Percentiles rank a stretch among this genome's conserved stretches.
Evolutionary conservation across 2,797 vertebrate species (phyloP).

Genomic region (Poecilia picta): DNA sequence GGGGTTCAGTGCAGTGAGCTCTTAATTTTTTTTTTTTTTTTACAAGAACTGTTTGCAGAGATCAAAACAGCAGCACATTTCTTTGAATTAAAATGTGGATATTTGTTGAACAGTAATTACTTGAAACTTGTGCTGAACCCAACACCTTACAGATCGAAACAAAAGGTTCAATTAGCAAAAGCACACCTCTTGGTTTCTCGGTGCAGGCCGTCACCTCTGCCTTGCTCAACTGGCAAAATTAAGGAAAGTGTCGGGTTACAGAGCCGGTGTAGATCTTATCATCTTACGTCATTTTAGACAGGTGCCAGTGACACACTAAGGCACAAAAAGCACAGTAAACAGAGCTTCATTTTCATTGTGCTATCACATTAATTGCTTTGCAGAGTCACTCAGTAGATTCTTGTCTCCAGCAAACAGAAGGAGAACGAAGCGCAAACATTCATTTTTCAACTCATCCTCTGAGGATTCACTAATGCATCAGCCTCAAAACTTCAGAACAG

Average conservation of each 20-base stretch:
- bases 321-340: conserved; percentile 15
- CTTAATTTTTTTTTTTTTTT: not conserved
- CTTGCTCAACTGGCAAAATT: conserved; percentile 32
- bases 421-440: conserved; percentile 49
- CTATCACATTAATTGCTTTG: conserved; percentile 34
- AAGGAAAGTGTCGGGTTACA: conserved; percentile 56
- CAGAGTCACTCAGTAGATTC: conserved; percentile 30
- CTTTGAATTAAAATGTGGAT: not conserved
- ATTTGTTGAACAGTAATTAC: conserved; percentile 63
- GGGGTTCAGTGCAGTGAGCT: no score
- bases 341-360: not conserved
- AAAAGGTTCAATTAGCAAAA: conserved; percentile 66
- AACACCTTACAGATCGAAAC: conserved; percentile 40
- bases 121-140: conserved; percentile 66
- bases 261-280: conserved; percentile 17
- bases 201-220: conserved; percentile 34
- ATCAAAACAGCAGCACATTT: not conserved
- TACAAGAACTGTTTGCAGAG: not conserved
- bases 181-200: conserved; percentile 46
- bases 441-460: conserved; percentile 26
- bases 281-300: conserved; percentile 28
- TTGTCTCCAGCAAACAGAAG: conserved; percentile 56
- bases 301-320: conserved; percentile 12
- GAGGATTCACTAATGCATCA: not conserved
- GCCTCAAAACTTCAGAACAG: conserved; percentile 5